Conservation (phyloP, 92 coral and sea anemone genomes). For the Porites divaricata region DNA sequence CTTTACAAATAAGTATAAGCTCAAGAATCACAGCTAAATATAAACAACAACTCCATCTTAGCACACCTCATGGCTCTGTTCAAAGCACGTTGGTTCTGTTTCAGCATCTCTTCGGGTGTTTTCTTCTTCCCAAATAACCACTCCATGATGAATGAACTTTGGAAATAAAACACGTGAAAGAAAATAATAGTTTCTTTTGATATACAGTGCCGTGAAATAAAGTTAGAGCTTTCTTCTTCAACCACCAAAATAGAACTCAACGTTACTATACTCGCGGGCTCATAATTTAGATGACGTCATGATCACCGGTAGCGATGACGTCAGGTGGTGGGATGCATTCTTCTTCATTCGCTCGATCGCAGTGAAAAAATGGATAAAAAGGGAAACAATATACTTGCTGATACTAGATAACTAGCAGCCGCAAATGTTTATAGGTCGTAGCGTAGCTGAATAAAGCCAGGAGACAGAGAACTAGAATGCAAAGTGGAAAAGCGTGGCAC, state of each 20-base stretch:
- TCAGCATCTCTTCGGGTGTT: conserved; percentile 97
- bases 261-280: conserved; percentile 84
- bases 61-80: conserved; percentile 94
- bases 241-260: conserved; percentile 61
- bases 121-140: conserved; percentile 93
- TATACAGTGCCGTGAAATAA: not conserved
- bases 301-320: conserved; percentile 5
- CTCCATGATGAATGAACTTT: conserved; percentile 44
- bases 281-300: conserved; percentile 19
- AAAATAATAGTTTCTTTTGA: not conserved
- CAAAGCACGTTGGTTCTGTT: conserved; percentile 92
- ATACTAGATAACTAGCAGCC: too few relatives aligned
- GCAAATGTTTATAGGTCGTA: too few relatives aligned
- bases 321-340: not conserved
- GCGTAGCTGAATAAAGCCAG: too few relatives aligned
- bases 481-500: too few relatives aligned
- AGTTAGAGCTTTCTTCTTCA: not conserved
- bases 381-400: too few relatives aligned
- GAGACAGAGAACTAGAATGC: too few relatives aligned
- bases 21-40: not conserved
- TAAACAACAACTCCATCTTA: not conserved
- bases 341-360: too few relatives aligned
- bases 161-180: not conserved
- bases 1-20: not conserved
- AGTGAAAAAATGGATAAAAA: too few relatives aligned